Evolutionary conservation across 1,140 invertebrate species (phyloP), one percentile per base, ranked within the genome.

Genomic region (Atta colombica): DNA sequence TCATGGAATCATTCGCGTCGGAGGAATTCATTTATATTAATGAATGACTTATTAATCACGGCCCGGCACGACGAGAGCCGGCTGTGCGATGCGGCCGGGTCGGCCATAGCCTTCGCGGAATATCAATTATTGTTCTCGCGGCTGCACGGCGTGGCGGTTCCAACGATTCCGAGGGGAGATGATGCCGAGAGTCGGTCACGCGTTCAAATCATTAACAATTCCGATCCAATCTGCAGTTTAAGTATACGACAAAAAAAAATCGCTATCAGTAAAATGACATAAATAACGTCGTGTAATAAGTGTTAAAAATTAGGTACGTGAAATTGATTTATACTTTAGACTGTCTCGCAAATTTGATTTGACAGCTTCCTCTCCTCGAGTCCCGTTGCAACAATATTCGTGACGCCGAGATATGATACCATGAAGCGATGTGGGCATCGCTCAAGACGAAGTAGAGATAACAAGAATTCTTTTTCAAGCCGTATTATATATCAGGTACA

Each of bases 11-110:
- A 93, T 93, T 93, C 92, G 88, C 88, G 88, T 88, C 80, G 84
- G 78, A 87, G 88, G 89, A 86, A 92, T 92, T 92, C 92, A 93
- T 93, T 93, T 93, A 93, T 93, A 93, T 93, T 93, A 93, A 93
- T 93, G 91, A 93, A 93, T 93, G 90, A 93, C 92, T 93, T 93
- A 93, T 93, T 93, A 92, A 93, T 93, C 92, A 93, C 86, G 81
- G 69, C 68, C 87, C 61, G 49, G 49, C 45, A 81, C n/a, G 88
- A 90, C 89, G 77, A 66, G 89, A 87, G 87, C 72, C 55, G 86
- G 77, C 65, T 69, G 31, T 12, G 77, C 65, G 51, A 28, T 53
- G 77, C 61, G 21, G n/a, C 31, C 31, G 58, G 49, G 18, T 55
- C 74, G 80, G 77, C 55, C 86, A 31, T 90, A 28, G 63, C 39